A percentile compares a stretch with the other conserved stretches of the same genome.
Conservation (phyloP, 1,140 invertebrate species). For the Mizuhopecten yessoensis region DNA sequence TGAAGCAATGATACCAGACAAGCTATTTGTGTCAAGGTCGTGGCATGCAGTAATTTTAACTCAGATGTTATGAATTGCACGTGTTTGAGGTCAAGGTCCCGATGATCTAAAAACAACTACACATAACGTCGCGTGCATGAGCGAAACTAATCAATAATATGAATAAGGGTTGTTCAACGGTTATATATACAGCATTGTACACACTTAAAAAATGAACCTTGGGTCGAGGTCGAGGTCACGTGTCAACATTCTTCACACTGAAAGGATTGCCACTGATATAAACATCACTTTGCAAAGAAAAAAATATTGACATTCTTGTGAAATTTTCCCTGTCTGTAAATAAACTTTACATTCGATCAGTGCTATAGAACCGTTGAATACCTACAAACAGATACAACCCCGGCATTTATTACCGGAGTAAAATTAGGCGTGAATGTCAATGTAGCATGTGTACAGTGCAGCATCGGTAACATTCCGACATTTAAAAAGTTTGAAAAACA, state of each 20-base stretch:
- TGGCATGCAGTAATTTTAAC: neutral
- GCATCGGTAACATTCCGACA: neutral
- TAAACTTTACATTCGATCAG: neutral
- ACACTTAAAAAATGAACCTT: neutral
- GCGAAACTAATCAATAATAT: neutral
- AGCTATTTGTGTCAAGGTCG: neutral
- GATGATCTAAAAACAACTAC: neutral
- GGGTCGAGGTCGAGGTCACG: neutral
- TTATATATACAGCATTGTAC: neutral
- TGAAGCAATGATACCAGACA: too few relatives aligned
- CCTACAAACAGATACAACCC: neutral
- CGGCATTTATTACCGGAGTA: neutral
- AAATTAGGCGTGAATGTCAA: neutral
- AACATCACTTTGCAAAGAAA: neutral
- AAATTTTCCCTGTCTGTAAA: neutral
- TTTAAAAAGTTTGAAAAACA: slow-evolving; percentile 27
- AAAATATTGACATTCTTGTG: neutral
- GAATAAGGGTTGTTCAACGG: neutral
- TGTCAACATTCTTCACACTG: neutral
- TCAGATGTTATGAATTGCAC: neutral
- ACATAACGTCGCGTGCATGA: neutral
- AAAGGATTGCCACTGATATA: neutral
- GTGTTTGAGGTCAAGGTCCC: neutral
- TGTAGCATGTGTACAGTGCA: neutral
- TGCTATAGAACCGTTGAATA: neutral